Percentiles rank a stretch among this genome's conserved stretches.
Conservation (phyloP, 2,113 vertebrate species). For the Lepisosteus oculatus region DNA sequence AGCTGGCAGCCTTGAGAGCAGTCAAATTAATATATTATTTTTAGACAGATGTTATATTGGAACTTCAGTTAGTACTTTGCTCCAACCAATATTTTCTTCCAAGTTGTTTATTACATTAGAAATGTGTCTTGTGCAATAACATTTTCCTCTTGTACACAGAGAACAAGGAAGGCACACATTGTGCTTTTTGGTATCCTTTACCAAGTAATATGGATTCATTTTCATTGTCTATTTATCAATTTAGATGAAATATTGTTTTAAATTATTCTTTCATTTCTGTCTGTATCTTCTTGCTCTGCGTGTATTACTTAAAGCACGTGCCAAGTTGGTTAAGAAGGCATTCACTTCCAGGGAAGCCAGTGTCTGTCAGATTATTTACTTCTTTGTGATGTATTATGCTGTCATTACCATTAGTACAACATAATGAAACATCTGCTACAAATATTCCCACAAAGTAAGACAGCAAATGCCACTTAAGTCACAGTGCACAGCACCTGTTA, state of each 20-base stretch:
- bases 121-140: neutral
- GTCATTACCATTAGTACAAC: slow-evolving; percentile 37
- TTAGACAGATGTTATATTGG: neutral
- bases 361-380: slow-evolving; percentile 17
- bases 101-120: neutral
- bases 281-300: neutral
- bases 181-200: neutral
- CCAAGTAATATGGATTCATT: neutral
- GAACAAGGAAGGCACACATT: neutral
- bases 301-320: slow-evolving; percentile 5
- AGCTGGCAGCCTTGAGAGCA: neutral
- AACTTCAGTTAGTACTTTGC: neutral
- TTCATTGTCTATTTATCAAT: neutral
- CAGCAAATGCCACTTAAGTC: slow-evolving; percentile 29
- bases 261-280: slow-evolving; percentile 4
- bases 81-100: neutral
- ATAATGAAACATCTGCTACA: slow-evolving; percentile 44
- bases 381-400: slow-evolving; percentile 17
- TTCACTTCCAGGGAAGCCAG: neutral
- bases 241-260: neutral
- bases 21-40: too few relatives aligned
- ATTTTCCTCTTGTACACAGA: neutral
- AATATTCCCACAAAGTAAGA: slow-evolving; percentile 43
- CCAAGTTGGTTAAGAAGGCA: slow-evolving; percentile 1
- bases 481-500: slow-evolving; percentile 43